phyloP scores from a whole-genome alignment of 2,888 invertebrate genomes.

The Aricia artaxerxes region DNA sequence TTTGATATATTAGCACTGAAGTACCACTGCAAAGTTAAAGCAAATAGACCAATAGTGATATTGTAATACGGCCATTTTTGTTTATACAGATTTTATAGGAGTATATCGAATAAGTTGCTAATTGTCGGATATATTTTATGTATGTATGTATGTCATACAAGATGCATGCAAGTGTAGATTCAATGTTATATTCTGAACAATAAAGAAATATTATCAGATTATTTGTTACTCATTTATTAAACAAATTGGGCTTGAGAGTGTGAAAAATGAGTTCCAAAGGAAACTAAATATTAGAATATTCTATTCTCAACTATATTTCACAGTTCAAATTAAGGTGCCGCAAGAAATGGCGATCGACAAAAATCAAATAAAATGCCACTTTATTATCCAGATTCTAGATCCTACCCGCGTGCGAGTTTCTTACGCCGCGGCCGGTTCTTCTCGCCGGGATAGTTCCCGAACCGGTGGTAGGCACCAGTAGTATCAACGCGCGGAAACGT shows the following conservation, averaged over 20 bases:
- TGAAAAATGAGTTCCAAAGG: neutral
- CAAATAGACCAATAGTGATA: neutral
- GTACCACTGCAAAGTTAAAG: neutral
- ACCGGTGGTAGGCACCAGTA: too few relatives aligned
- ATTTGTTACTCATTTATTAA: neutral
- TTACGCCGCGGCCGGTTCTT: too few relatives aligned
- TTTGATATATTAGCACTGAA: too few relatives aligned
- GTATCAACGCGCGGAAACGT: too few relatives aligned
- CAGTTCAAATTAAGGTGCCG: too few relatives aligned
- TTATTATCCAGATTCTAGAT: too few relatives aligned
- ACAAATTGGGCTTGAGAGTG: too few relatives aligned
- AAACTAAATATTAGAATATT: neutral
- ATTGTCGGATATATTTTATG: neutral
- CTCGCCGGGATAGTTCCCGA: too few relatives aligned
- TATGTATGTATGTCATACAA: slow-evolving; percentile 22
- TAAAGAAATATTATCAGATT: slow-evolving; percentile 17
- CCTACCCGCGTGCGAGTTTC: too few relatives aligned
- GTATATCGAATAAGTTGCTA: slow-evolving; percentile 6
- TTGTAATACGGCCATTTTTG: slow-evolving; percentile 10
- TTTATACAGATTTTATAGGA: slow-evolving; percentile 6
- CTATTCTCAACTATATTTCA: too few relatives aligned
- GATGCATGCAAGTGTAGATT: slow-evolving; percentile 21
- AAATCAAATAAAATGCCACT: too few relatives aligned
- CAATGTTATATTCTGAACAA: slow-evolving; percentile 25
- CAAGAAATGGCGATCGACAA: too few relatives aligned